phyloP scores from a whole-genome alignment of 2,797 vertebrate genomes.

The Mormyrops attenuatus region DNA sequence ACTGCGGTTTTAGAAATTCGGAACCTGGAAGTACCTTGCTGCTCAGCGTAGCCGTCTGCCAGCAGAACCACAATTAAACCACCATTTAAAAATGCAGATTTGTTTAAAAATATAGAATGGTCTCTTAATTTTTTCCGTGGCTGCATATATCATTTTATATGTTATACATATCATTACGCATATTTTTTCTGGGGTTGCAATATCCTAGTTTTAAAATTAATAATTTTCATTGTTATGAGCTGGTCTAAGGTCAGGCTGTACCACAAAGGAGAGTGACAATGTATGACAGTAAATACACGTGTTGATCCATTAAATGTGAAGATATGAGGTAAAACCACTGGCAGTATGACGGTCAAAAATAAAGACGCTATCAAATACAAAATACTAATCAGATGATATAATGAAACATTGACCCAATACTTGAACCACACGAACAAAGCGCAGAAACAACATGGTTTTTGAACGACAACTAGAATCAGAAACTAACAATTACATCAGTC shows the following conservation, averaged over 20 bases:
- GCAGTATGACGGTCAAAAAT: too few species aligned
- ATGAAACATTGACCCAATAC: background rate
- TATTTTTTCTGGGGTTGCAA: background rate
- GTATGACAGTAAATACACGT: background rate
- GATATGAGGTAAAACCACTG: background rate
- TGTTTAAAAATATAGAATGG: background rate
- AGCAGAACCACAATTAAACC: background rate
- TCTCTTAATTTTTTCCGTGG: background rate
- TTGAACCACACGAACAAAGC: background rate
- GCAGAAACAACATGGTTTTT: background rate
- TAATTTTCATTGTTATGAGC: background rate
- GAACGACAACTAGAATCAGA: background rate
- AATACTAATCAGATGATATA: background rate
- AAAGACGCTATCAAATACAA: background rate
- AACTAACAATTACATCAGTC: background rate
- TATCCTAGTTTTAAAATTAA: background rate
- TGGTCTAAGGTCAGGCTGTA: background rate
- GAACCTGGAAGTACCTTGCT: too few species aligned
- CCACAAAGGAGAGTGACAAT: background rate
- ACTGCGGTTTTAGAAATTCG: too few species aligned
- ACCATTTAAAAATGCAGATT: background rate
- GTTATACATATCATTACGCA: too few species aligned
- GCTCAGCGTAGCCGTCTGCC: background rate
- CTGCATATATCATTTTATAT: background rate
- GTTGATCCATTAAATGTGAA: background rate